Conservation (phyloP, 1,140 invertebrate genomes). For the Rhyacophila brunnea region DNA sequence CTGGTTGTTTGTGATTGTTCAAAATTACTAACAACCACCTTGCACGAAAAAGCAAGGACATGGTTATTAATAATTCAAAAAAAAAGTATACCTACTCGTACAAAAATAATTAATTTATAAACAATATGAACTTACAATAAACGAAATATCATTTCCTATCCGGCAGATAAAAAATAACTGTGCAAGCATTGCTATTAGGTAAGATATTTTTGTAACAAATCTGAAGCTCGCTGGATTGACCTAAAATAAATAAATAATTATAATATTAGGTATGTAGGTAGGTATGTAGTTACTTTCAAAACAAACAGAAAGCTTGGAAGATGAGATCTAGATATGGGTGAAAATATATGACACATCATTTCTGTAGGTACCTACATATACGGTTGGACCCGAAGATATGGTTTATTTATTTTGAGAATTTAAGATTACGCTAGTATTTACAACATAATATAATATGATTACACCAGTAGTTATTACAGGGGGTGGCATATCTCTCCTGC, state of each 20-base stretch:
- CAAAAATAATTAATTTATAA: not conserved
- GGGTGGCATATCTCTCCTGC: too few relatives aligned
- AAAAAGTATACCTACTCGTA: not conserved
- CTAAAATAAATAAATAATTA: constrained; percentile 28
- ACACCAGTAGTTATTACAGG: too few relatives aligned
- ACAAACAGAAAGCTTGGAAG: too few relatives aligned
- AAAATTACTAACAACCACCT: too few relatives aligned
- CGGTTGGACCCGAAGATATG: too few relatives aligned
- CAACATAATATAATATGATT: too few relatives aligned
- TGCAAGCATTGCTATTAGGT: constrained; percentile 37
- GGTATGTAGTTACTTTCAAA: not conserved
- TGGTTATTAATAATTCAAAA: too few relatives aligned
- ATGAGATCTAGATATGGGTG: not conserved
- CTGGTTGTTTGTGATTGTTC: too few relatives aligned
- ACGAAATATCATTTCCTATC: constrained; percentile 38
- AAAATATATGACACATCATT: constrained; percentile 20
- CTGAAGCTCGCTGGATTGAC: constrained; percentile 30
- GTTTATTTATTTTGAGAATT: too few relatives aligned
- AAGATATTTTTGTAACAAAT: constrained; percentile 29
- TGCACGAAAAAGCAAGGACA: too few relatives aligned
- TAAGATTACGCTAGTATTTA: too few relatives aligned
- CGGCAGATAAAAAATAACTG: constrained; percentile 42
- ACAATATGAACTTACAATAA: constrained; percentile 30
- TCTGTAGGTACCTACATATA: too few relatives aligned
- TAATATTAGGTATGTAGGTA: constrained; percentile 1